Conservation (phyloP, 2,113 vertebrate species). For the Potamarius usumacintae region DNA sequence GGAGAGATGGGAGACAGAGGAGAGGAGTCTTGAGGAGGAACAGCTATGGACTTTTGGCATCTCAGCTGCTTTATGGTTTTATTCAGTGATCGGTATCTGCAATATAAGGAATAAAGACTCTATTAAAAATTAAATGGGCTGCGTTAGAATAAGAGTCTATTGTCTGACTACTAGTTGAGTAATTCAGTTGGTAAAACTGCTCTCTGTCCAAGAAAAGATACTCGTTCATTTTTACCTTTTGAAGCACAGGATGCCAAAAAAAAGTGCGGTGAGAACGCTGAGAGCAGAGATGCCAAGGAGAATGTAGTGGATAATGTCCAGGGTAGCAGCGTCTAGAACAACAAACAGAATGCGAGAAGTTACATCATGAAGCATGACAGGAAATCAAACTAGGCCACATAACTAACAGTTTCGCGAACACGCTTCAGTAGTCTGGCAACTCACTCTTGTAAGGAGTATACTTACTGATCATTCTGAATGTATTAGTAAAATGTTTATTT, state of each 20-base stretch:
- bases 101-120: neutral
- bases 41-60: neutral
- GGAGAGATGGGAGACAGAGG: neutral
- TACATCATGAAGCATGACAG: constrained; percentile 19
- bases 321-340: neutral
- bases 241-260: constrained; percentile 54
- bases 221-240: constrained; percentile 61
- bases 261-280: constrained; percentile 32
- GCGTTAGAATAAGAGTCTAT: neutral
- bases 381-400: constrained; percentile 38
- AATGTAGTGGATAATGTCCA: neutral
- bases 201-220: neutral
- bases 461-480: neutral
- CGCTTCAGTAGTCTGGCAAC: neutral
- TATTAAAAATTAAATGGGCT: neutral
- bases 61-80: constrained; percentile 47
- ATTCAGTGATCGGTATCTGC: constrained; percentile 60
- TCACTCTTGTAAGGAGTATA: too few species aligned
- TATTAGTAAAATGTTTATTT: neutral
- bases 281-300: constrained; percentile 40
- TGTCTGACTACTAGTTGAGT: neutral
- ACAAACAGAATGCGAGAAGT: neutral
- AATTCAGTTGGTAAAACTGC: neutral
- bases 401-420: neutral
- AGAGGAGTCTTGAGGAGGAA: constrained; percentile 17